Evolutionary conservation across 1,140 invertebrate species (phyloP).

Genomic region (Drosophila biarmipes): DNA sequence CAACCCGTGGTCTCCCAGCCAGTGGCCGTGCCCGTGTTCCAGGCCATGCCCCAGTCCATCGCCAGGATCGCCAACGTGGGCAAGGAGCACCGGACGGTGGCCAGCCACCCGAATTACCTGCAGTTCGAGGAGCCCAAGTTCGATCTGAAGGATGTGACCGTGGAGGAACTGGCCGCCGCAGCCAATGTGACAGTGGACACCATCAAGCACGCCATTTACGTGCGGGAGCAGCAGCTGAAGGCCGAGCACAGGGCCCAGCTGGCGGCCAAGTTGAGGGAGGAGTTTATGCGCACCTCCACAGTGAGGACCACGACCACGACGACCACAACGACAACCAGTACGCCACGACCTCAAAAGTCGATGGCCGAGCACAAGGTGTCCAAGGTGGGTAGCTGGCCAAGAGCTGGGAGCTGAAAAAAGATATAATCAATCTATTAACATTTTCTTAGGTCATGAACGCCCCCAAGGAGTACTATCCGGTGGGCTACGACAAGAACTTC

Average conservation of each 20-base stretch:
- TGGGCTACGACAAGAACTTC: slow-evolving; percentile 94
- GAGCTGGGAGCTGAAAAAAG: no score
- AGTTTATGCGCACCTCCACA: slow-evolving; percentile 83
- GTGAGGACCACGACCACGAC: slow-evolving; percentile 85
- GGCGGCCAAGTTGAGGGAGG: slow-evolving; percentile 69
- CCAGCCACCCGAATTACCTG: slow-evolving; percentile 74
- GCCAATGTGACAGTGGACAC: slow-evolving; percentile 91
- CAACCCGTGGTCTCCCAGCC: slow-evolving; percentile 77
- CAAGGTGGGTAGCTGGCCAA: slow-evolving; percentile 52
- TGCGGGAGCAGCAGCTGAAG: slow-evolving; percentile 89
- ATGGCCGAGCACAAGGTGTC: slow-evolving; percentile 72
- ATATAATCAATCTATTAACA: background rate
- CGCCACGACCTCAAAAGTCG: slow-evolving; percentile 35
- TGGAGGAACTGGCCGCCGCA: slow-evolving; percentile 87
- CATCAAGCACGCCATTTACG: slow-evolving; percentile 89
- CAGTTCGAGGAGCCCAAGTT: slow-evolving; percentile 80
- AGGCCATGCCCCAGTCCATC: slow-evolving; percentile 86
- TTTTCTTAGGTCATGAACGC: slow-evolving; percentile 92
- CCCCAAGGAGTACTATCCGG: slow-evolving; percentile 93
- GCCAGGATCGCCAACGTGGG: slow-evolving; percentile 84
- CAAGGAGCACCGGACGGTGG: slow-evolving; percentile 48
- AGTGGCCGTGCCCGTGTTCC: slow-evolving; percentile 79
- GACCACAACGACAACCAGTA: slow-evolving; percentile 78
- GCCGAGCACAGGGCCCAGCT: slow-evolving; percentile 79
- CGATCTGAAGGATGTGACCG: slow-evolving; percentile 85